Evolutionary conservation across 2,888 invertebrate species (phyloP).

Genomic region (Lasioglossum figueresi): DNA sequence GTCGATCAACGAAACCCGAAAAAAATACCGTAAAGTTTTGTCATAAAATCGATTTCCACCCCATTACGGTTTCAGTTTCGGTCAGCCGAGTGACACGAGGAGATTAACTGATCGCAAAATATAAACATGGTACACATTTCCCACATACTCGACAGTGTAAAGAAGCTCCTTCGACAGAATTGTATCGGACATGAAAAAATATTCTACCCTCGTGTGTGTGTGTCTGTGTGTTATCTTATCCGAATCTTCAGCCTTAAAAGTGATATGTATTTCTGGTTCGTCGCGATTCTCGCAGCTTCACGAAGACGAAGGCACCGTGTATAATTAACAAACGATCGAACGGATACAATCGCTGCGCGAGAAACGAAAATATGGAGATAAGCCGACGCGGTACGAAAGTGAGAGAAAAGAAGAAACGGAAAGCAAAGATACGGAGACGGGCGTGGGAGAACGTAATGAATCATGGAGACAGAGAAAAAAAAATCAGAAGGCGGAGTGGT

Average conservation of each 20-base stretch:
- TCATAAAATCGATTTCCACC: not conserved
- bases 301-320: conserved; percentile 66
- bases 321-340: not conserved
- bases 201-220: conserved; percentile 37
- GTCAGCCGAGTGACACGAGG: not conserved
- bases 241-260: conserved; percentile 67
- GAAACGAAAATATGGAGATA: not conserved
- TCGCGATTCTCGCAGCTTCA: conserved; percentile 28
- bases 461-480: conserved; percentile 18
- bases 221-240: conserved; percentile 21
- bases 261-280: conserved; percentile 60
- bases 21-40: not conserved
- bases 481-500: conserved; percentile 57
- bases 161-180: conserved; percentile 29
- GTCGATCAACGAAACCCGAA: not conserved
- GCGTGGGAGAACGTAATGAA: not conserved
- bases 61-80: not conserved
- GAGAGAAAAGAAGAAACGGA: not conserved
- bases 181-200: conserved; percentile 55
- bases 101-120: conserved; percentile 23
- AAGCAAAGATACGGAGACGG: not conserved
- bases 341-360: not conserved
- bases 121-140: conserved; percentile 33
- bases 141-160: conserved; percentile 26
- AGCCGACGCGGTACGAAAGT: not conserved